A percentile compares a stretch with the other conserved stretches of the same genome.
Evolutionary conservation across 2,797 vertebrate species (phyloP).

Genomic region (Bovichtus diacanthus): DNA sequence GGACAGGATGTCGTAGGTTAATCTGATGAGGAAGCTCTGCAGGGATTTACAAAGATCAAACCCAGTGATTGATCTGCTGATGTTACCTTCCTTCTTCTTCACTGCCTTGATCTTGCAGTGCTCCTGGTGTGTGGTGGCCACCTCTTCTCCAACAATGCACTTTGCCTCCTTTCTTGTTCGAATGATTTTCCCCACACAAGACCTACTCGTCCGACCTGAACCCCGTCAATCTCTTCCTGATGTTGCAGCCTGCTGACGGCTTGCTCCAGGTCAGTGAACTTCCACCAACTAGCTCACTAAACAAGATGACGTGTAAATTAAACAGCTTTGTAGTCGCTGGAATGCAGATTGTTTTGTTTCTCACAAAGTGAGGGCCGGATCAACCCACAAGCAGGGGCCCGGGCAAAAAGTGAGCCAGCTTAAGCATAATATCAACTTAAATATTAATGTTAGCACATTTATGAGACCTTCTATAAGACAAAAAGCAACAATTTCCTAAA

Average conservation of each 20-base stretch:
- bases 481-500: background rate
- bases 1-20: slow-evolving; percentile 21
- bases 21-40: slow-evolving; percentile 44
- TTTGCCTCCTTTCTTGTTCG: slow-evolving; percentile 29
- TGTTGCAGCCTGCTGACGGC: slow-evolving; percentile 10
- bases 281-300: slow-evolving; percentile 17
- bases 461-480: background rate
- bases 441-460: background rate
- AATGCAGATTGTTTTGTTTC: slow-evolving; percentile 28
- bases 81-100: slow-evolving; percentile 27
- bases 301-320: slow-evolving; percentile 6
- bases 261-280: slow-evolving; percentile 49
- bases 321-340: slow-evolving; percentile 16
- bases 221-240: slow-evolving; percentile 30
- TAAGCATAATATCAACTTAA: background rate
- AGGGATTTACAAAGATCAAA: slow-evolving; percentile 59
- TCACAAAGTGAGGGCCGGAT: background rate
- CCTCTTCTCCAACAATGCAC: slow-evolving; percentile 13
- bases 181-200: slow-evolving; percentile 20
- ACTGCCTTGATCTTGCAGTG: slow-evolving; percentile 51
- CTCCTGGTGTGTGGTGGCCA: slow-evolving; percentile 25
- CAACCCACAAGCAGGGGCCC: slow-evolving; percentile 10
- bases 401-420: background rate
- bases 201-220: slow-evolving; percentile 30
- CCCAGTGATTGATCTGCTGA: slow-evolving; percentile 48